Percentiles rank a stretch among this genome's conserved stretches.
phyloP scores from a whole-genome alignment of 2,888 invertebrate species.

The Ennomos fuscantarius region DNA sequence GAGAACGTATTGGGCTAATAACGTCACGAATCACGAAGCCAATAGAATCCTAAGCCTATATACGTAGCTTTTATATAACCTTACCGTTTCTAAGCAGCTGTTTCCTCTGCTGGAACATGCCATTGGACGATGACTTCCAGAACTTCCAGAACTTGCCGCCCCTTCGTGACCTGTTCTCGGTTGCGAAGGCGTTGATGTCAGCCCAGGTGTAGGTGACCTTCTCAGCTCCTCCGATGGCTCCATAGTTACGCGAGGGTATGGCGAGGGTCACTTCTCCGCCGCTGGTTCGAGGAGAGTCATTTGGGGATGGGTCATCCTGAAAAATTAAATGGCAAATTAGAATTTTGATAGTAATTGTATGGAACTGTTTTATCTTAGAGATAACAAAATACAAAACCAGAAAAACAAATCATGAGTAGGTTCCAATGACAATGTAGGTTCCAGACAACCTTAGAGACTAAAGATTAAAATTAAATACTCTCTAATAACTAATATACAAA shows the following conservation, averaged over 20 bases:
- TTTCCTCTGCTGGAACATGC: constrained; percentile 84
- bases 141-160: constrained; percentile 74
- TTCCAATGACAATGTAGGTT: too few relatives aligned
- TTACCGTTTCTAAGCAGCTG: constrained; percentile 91
- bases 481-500: too few relatives aligned
- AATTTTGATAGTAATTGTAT: too few relatives aligned
- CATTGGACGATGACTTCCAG: constrained; percentile 66
- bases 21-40: too few relatives aligned
- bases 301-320: constrained; percentile 62
- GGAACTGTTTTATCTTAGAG: too few relatives aligned
- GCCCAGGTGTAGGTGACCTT: constrained; percentile 91
- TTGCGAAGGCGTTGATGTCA: constrained; percentile 90
- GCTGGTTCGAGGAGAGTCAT: constrained; percentile 63
- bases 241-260: constrained; percentile 66
- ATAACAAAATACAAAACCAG: too few relatives aligned
- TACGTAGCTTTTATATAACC: constrained; percentile 18
- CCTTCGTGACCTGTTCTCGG: constrained; percentile 79
- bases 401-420: too few relatives aligned
- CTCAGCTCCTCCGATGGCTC: constrained; percentile 70
- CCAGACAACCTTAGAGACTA: too few relatives aligned
- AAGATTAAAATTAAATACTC: too few relatives aligned
- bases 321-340: too few relatives aligned
- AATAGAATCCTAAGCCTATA: too few relatives aligned
- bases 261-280: constrained; percentile 65
- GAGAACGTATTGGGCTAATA: too few relatives aligned